These are phyloP conservation scores for Chlamydotis undulata DNA, from an alignment of 2,113 vertebrate species.

Conservation along the genomic window DNA sequence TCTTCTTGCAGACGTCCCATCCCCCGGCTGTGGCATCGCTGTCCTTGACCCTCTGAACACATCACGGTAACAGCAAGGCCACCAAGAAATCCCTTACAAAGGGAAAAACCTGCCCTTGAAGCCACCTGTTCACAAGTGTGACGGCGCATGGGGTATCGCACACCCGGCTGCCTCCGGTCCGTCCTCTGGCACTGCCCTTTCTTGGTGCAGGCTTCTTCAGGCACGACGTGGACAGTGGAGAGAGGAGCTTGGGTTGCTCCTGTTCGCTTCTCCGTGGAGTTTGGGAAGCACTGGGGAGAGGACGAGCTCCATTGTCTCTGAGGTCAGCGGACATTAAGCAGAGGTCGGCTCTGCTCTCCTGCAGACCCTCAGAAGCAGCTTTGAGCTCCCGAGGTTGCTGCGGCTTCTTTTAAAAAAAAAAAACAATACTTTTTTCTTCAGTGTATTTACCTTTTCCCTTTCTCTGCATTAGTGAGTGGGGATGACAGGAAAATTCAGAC, in stretches of 20 bases:
- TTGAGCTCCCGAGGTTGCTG: neutral
- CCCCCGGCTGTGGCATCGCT: neutral
- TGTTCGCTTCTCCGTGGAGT: neutral
- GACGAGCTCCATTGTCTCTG: neutral
- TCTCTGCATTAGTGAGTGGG: neutral
- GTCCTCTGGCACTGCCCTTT: neutral
- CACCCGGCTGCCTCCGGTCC: neutral
- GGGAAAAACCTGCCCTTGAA: neutral
- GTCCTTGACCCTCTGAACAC: neutral
- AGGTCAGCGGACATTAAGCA: neutral
- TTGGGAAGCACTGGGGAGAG: no score
- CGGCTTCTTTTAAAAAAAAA: neutral
- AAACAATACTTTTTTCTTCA: neutral
- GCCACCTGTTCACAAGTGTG: neutral
- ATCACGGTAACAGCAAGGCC: neutral
- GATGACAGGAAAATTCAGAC: neutral
- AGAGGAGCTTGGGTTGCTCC: neutral
- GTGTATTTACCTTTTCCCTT: neutral
- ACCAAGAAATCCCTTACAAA: neutral
- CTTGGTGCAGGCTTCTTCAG: neutral
- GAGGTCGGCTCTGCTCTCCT: neutral
- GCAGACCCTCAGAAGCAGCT: neutral
- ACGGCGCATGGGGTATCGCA: neutral
- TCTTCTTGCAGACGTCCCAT: neutral
- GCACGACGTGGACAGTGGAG: fast-evolving